Percentiles rank a stretch among this genome's conserved stretches.
Conservation (phyloP, 2,113 vertebrate genomes). For the Petrocephalus zakoni region DNA sequence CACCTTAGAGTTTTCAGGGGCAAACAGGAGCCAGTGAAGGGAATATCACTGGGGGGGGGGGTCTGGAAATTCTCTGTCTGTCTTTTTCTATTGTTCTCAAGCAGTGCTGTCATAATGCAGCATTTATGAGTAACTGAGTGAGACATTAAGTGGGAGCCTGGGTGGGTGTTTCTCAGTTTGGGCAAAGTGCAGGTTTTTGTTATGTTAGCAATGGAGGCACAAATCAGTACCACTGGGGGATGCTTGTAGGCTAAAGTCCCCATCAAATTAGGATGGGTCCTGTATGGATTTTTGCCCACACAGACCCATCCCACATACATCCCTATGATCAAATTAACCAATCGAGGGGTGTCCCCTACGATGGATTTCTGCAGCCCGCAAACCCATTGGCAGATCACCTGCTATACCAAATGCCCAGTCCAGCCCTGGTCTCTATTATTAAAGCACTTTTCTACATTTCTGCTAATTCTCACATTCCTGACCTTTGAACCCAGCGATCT, state of each 20-base stretch:
- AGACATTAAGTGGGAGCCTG: neutral
- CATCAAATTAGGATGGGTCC: neutral
- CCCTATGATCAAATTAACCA: neutral
- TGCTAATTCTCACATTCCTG: neutral
- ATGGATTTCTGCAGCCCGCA: neutral
- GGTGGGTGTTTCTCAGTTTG: constrained; percentile 7
- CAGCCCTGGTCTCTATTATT: neutral
- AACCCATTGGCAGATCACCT: neutral
- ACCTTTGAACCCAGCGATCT: neutral
- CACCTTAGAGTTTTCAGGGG: neutral
- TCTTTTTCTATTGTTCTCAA: neutral
- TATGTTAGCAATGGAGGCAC: neutral
- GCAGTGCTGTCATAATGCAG: neutral
- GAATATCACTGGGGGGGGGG: neutral
- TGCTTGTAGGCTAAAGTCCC: neutral
- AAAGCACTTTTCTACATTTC: neutral
- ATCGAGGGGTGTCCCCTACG: neutral
- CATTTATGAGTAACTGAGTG: constrained; percentile 6
- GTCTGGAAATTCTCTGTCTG: neutral
- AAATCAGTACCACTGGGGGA: neutral
- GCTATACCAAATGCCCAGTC: neutral
- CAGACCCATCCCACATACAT: neutral
- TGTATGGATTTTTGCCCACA: neutral
- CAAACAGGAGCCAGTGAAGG: neutral
- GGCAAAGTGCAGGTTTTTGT: neutral